These are phyloP conservation scores for Pemphredon lugubris DNA, from an alignment of 2,888 invertebrate species.

Conservation along the genomic window DNA sequence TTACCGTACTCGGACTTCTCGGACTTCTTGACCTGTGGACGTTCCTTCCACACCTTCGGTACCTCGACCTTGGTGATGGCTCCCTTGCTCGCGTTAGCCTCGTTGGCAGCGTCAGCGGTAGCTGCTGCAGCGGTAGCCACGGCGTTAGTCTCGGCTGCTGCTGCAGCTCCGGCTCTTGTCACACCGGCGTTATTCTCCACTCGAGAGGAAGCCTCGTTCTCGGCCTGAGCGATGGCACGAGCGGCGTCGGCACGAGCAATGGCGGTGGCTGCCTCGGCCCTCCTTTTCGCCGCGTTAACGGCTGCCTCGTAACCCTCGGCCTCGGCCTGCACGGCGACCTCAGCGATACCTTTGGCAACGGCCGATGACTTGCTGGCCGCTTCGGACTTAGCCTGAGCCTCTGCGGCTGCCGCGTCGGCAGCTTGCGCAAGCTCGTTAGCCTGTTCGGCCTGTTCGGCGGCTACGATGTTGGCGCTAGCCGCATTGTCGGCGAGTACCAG, in stretches of 20 bases:
- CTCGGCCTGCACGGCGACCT: slow-evolving; percentile 16
- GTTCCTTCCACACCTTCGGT: no score
- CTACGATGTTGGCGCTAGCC: not conserved
- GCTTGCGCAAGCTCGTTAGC: slow-evolving; percentile 26
- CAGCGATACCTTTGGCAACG: not conserved
- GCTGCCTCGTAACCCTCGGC: slow-evolving; percentile 13
- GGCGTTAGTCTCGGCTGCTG: slow-evolving; percentile 17
- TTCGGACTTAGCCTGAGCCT: slow-evolving; percentile 21
- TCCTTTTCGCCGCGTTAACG: not conserved
- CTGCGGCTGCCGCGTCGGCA: slow-evolving; percentile 12
- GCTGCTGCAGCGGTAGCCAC: slow-evolving; percentile 22
- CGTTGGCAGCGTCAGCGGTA: slow-evolving; percentile 18
- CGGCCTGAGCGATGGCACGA: slow-evolving; percentile 25
- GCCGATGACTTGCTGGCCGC: not conserved
- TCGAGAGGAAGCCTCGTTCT: slow-evolving; percentile 11
- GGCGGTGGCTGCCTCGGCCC: slow-evolving; percentile 17
- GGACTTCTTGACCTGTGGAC: no score
- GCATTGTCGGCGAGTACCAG: not conserved
- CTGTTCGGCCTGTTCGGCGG: slow-evolving; percentile 11
- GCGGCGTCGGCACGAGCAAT: slow-evolving; percentile 1
- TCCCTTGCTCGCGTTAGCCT: slow-evolving; percentile 5
- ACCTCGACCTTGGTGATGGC: not conserved
- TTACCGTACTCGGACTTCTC: no score
- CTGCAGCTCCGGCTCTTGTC: slow-evolving; percentile 24
- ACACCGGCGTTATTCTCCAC: slow-evolving; percentile 26